A percentile compares a stretch with the other conserved stretches of the same genome.
phyloP scores from a whole-genome alignment of 2,113 vertebrate genomes.

The Archocentrus centrarchus region DNA sequence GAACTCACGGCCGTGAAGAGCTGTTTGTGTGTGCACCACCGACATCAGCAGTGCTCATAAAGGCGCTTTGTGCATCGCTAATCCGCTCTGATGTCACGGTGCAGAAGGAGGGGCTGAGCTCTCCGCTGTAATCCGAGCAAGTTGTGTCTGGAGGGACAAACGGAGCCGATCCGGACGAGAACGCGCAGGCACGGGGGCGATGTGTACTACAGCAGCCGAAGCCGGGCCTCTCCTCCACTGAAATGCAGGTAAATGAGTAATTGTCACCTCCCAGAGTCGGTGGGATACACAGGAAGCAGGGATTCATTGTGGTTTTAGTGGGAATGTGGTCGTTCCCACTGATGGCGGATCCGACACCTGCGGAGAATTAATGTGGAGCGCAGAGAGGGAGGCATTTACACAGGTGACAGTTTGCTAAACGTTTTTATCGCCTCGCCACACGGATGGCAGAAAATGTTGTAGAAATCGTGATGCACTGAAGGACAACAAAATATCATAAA shows the following conservation, averaged over 20 bases:
- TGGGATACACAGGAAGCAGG: background rate
- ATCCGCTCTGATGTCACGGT: constrained; percentile 83
- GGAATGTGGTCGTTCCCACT: background rate
- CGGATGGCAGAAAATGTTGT: background rate
- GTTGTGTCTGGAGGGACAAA: constrained; percentile 53
- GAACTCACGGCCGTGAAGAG: constrained; percentile 3
- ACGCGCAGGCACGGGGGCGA: constrained; percentile 37
- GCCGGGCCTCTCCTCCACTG: constrained; percentile 52
- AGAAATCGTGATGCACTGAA: background rate
- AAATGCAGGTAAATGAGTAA: constrained; percentile 69
- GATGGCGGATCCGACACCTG: constrained; percentile 67
- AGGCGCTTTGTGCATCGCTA: constrained; percentile 76
- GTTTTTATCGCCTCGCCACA: background rate
- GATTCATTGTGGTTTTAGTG: background rate
- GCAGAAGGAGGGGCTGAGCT: constrained; percentile 73
- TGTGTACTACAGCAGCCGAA: constrained; percentile 50
- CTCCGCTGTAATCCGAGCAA: constrained; percentile 67
- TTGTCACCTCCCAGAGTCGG: constrained; percentile 4
- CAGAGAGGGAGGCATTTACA: background rate
- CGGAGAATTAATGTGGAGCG: background rate
- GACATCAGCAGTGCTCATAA: constrained; percentile 51
- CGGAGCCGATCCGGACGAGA: constrained; percentile 36
- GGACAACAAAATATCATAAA: background rate
- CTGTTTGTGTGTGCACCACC: constrained; percentile 21
- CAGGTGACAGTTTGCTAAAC: constrained; percentile 45